phyloP scores from a whole-genome alignment of 2,113 vertebrate species.

The Periophthalmodon schlosseri region DNA sequence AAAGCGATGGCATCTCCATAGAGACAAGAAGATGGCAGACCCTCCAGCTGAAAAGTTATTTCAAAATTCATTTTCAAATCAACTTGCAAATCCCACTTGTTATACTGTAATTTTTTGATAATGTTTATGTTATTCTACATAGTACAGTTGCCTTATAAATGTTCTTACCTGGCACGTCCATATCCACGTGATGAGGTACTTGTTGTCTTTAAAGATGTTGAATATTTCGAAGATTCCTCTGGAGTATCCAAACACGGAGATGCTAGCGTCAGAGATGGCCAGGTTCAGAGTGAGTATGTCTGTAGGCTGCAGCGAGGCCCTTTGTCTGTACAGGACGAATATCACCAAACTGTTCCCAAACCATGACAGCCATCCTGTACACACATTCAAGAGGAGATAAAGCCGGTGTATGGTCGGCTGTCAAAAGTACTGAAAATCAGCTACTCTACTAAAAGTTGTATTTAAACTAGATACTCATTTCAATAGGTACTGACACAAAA shows the following conservation, averaged over 20 bases:
- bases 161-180: conserved; percentile 86
- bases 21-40: not conserved
- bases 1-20: not conserved
- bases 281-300: conserved; percentile 87
- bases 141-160: not conserved
- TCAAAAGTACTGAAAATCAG: too few relatives aligned
- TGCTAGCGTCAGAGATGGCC: conserved; percentile 83
- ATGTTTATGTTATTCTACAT: too few relatives aligned
- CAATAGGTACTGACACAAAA: too few relatives aligned
- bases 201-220: conserved; percentile 83
- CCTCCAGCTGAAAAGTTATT: not conserved
- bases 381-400: conserved; percentile 29
- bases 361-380: conserved; percentile 86
- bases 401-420: not conserved
- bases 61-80: too few relatives aligned
- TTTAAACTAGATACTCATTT: too few relatives aligned
- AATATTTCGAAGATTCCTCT: conserved; percentile 86
- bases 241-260: conserved; percentile 86
- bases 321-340: conserved; percentile 84
- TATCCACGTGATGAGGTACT: conserved; percentile 83
- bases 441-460: too few relatives aligned
- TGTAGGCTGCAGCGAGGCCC: conserved; percentile 79
- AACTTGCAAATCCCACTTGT: too few relatives aligned
- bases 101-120: too few relatives aligned
- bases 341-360: conserved; percentile 88